Percentiles rank a stretch among this genome's conserved stretches.
Conservation (phyloP, 2,797 vertebrate genomes). For the Malurus splendens region DNA sequence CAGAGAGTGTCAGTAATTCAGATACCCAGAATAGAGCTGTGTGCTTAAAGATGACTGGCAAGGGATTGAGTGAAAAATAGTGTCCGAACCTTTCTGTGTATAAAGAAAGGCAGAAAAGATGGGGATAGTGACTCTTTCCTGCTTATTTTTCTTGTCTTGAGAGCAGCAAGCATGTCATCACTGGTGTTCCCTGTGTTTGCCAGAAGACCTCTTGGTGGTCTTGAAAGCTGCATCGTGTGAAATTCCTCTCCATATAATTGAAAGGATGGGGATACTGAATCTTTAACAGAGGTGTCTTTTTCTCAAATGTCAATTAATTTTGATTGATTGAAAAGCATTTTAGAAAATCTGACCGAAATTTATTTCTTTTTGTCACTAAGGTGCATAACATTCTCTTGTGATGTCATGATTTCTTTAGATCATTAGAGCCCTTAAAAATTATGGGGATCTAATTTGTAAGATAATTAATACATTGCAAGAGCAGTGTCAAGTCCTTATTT, state of each 20-base stretch:
- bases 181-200: slow-evolving; percentile 23
- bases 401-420: not conserved
- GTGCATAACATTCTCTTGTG: not conserved
- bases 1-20: not conserved
- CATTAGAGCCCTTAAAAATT: not conserved
- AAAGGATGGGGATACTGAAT: not conserved
- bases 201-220: slow-evolving; percentile 44
- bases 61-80: not conserved
- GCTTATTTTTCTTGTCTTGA: slow-evolving; percentile 57
- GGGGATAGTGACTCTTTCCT: not conserved
- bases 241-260: slow-evolving; percentile 4
- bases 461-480: not conserved
- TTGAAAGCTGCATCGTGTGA: not conserved
- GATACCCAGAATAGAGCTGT: not conserved
- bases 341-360: not conserved
- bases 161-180: slow-evolving; percentile 39
- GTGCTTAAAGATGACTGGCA: not conserved
- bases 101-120: slow-evolving; percentile 6
- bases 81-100: not conserved
- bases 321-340: not conserved
- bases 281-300: slow-evolving; percentile 9
- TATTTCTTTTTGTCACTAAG: not conserved
- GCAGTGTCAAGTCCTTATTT: not conserved
- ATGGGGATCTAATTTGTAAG: not conserved
- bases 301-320: not conserved